Base-by-base conservation (phyloP, 2,888 invertebrate species). In the Mesoligia furuncula region DNA sequence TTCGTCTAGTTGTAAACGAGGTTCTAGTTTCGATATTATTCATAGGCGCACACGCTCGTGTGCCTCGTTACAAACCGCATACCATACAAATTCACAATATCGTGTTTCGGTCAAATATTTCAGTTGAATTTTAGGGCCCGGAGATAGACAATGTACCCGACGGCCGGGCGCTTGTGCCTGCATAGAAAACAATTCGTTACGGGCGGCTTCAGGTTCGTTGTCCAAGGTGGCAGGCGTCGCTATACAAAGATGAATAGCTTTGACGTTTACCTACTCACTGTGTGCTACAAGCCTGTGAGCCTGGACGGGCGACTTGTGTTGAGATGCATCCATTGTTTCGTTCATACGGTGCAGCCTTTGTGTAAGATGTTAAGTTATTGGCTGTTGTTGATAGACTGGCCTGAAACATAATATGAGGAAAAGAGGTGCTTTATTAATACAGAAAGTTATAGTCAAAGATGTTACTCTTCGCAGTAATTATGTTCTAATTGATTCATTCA, bases 41-140 rank as follows among this genome's bases (percentile, higher is more conserved):
- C 75, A 6, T 42, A 20, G 15, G 24, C 5, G 0, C 9, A 1
- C 36, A 20, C 8, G 3, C 20, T 57, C 39, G 13, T 15, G 31
- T 39, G 24, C 15, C 11, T 31, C 15, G 48, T 1, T 27, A n/a
- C 15, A 24, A 17, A 24, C 27, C 31, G 48, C 39, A 57, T 31
- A 24, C 36, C 24, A 42, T n/a, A 27, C 51, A 79, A 36, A 64
- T 59, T 67, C 73, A 61, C 64, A 69, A 39, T 65, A 65, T 61
- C 54, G n/a, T 80, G 74, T 84, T 83, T 45, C 39, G 42, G 17
- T 59, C 15, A 59, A 73, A 81, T 84, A 84, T 65, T 73, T 84
- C 74, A 73, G 74, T 73, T 73, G 15, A 84, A 80, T 84, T 81
- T 81, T 57, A 74, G 81, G 48, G 73, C n/a, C 65, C 62, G 59